Conservation (phyloP, 2,797 vertebrate genomes). For the Coranthus polyacanthus region DNA sequence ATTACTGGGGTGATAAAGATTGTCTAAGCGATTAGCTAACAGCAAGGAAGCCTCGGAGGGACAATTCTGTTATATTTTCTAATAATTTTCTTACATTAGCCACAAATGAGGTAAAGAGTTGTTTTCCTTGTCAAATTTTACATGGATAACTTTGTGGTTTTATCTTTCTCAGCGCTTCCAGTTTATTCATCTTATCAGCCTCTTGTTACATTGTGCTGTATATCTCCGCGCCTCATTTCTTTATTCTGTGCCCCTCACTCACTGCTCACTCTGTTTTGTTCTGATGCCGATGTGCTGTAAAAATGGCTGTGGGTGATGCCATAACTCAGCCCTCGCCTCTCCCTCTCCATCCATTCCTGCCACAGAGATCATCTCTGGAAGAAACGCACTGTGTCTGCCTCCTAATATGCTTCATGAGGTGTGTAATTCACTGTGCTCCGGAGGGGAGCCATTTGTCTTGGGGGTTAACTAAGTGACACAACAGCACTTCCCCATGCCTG, state of each 20-base stretch:
- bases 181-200: conserved; percentile 54
- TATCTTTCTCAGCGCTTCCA: conserved; percentile 40
- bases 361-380: conserved; percentile 89
- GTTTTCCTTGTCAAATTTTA: conserved; percentile 77
- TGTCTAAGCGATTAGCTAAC: conserved; percentile 80
- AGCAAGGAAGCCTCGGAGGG: conserved; percentile 80
- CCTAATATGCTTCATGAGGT: conserved; percentile 95
- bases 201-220: conserved; percentile 46
- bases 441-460: conserved; percentile 90
- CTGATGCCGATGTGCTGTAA: conserved; percentile 63
- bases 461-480: conserved; percentile 93
- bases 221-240: conserved; percentile 47
- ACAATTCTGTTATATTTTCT: conserved; percentile 81
- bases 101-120: conserved; percentile 80
- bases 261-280: conserved; percentile 49
- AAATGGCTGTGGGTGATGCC: conserved; percentile 88
- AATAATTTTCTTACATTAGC: conserved; percentile 81
- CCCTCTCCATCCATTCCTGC: conserved; percentile 81
- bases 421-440: conserved; percentile 91
- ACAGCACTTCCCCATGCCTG: conserved; percentile 87
- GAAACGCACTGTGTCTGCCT: conserved; percentile 89
- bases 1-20: conserved; percentile 83
- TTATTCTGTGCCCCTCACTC: conserved; percentile 42
- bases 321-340: conserved; percentile 75
- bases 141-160: conserved; percentile 60